Base-by-base conservation (phyloP, 2,797 vertebrate genomes). In the Simalia tracyae region DNA sequence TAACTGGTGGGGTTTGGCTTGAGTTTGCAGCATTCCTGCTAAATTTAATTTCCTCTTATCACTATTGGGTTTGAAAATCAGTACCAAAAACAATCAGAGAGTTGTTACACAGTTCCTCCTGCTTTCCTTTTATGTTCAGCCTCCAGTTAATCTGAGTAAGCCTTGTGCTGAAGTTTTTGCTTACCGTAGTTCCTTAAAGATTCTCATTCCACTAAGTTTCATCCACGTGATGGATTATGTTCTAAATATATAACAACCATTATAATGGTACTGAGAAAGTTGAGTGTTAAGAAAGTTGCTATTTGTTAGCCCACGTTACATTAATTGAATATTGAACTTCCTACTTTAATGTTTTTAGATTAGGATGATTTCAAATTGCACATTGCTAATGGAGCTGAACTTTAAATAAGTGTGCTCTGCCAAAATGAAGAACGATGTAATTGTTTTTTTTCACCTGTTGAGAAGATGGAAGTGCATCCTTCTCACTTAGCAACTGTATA, bases 161-260 rank as follows among this genome's bases (percentile, higher is more conserved):
- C 93, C 93, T 91, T 96, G 92, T 96, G 66, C 95, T 96, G 94
- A 96, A 96, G 95, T 89, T 93, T 94, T 94, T 93, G 94, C 95
- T 96, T 93, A 96, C 68, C 89, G 92, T 93, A 89, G 92, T 68
- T 93, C 93, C 94, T 91, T 94, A 94, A 95, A 93, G 93, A 92
- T 95, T 96, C 94, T 89, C 92, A 94, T 60, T 94, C 92, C 14
- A 50, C 42, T 86, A 92, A 89, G 14, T 95, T 87, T 95, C 61
- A 90, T 95, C 90, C 94, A 95, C 96, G 92, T 84, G 94, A 15
- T 86, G 89, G 92, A 90, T 92, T 96, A 86, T 96, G 84, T 90
- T 95, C 63, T 59, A 50, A 81, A 24, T 93, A 91, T 95, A 86
- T 84, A 57, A 94, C 66, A 91, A 94, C 91, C 3, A 87, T 68